phyloP scores from a whole-genome alignment of 1,140 invertebrate species.

The Globodera rostochiensis region DNA sequence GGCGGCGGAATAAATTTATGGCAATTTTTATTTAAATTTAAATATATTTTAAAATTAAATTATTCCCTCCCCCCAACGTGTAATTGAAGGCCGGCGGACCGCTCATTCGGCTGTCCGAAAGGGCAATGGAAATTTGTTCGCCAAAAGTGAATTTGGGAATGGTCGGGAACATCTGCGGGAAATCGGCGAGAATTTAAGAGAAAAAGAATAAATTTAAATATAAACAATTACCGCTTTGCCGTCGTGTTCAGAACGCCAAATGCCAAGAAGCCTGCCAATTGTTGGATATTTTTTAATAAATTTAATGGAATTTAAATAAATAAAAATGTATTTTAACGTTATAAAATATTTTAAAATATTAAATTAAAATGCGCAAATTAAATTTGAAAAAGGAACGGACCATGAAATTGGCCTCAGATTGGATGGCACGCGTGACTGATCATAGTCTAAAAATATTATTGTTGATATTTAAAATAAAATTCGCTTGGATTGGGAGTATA shows the following conservation, averaged over 20 bases:
- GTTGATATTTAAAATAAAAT: too few species aligned
- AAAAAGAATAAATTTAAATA: conserved; percentile 12
- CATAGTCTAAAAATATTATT: conserved; percentile 16
- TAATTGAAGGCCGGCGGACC: conserved; percentile 58
- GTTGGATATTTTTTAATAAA: background rate
- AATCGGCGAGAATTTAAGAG: background rate
- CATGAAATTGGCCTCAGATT: conserved; percentile 24
- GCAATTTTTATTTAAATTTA: background rate
- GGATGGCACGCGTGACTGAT: conserved; percentile 17
- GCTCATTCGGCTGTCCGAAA: conserved; percentile 52
- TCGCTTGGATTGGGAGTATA: too few species aligned
- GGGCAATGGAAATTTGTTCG: conserved; percentile 59
- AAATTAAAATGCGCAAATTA: background rate
- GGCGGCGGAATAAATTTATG: conserved; percentile 18
- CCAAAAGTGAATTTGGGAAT: conserved; percentile 65
- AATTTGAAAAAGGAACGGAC: conserved; percentile 7
- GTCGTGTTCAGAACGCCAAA: conserved; percentile 63
- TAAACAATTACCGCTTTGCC: conserved; percentile 46
- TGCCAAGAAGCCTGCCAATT: conserved; percentile 50
- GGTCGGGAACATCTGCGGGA: conserved; percentile 53
- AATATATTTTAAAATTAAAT: conserved; percentile 4
- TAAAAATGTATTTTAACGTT: background rate
- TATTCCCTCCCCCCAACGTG: conserved; percentile 46
- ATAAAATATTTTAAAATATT: too few species aligned
- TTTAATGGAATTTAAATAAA: background rate